A percentile compares a stretch with the other conserved stretches of the same genome.
phyloP scores from a whole-genome alignment of 2,888 invertebrate genomes.

The Gonocerus acuteangulatus region DNA sequence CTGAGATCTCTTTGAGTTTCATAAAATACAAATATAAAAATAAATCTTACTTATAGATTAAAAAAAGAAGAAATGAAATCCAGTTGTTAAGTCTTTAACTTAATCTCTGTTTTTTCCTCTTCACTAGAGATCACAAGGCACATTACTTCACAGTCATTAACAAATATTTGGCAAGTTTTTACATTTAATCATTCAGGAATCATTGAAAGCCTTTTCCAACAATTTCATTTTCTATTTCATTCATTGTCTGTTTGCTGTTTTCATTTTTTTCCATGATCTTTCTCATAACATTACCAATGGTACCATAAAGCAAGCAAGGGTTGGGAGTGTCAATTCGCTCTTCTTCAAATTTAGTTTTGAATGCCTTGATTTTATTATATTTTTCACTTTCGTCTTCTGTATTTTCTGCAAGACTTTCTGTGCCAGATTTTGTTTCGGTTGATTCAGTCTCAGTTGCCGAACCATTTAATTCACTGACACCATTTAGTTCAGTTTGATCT shows the following conservation, averaged over 20 bases:
- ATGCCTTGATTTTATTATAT: slow-evolving; percentile 29
- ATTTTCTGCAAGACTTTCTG: slow-evolving; percentile 13
- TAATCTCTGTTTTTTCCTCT: slow-evolving; percentile 4
- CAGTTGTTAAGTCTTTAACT: slow-evolving; percentile 4
- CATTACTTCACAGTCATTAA: neutral
- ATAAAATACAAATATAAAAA: slow-evolving; percentile 20
- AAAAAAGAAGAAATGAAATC: slow-evolving; percentile 16
- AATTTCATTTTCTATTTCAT: slow-evolving; percentile 7
- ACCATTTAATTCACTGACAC: neutral
- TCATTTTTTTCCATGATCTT: slow-evolving; percentile 11
- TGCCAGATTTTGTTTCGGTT: neutral
- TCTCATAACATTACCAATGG: slow-evolving; percentile 29
- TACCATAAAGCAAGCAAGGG: slow-evolving; percentile 35
- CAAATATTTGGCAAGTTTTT: too few relatives aligned
- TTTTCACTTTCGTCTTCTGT: slow-evolving; percentile 26
- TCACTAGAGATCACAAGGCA: slow-evolving; percentile 15
- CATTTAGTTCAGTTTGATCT: neutral
- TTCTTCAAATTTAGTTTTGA: slow-evolving; percentile 35
- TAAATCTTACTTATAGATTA: slow-evolving; percentile 10
- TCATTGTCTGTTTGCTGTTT: slow-evolving; percentile 3
- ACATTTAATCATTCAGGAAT: neutral
- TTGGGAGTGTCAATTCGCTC: slow-evolving; percentile 37
- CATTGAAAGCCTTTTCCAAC: slow-evolving; percentile 16
- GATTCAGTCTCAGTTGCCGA: slow-evolving; percentile 5
- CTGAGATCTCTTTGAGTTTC: neutral